Evolutionary conservation across 2,888 invertebrate genomes (phyloP).

Genomic region (Noctua janthe): DNA sequence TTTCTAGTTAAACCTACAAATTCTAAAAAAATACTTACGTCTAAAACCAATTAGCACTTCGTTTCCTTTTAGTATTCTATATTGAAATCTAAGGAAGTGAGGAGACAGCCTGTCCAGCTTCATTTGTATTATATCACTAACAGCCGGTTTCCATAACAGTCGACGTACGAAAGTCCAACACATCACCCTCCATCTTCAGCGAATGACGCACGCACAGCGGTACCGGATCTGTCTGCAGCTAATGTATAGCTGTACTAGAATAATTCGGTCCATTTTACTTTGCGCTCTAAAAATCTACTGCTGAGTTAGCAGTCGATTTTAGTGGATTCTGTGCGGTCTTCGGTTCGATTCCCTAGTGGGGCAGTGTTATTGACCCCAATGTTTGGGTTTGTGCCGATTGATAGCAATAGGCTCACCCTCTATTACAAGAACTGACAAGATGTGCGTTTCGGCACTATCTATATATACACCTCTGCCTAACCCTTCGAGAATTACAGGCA

Average conservation of each 20-base stretch:
- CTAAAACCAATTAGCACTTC: background rate
- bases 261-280: background rate
- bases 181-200: background rate
- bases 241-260: background rate
- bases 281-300: background rate
- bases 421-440: background rate
- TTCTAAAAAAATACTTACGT: background rate
- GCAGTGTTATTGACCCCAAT: background rate
- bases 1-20: background rate
- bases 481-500: background rate
- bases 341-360: background rate
- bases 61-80: background rate
- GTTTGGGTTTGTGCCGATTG: background rate
- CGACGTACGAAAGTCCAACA: background rate
- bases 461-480: background rate
- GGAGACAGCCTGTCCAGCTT: background rate
- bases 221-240: background rate
- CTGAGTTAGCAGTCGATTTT: too few relatives aligned
- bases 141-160: background rate
- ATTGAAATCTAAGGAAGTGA: background rate
- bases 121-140: background rate
- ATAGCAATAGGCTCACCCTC: background rate
- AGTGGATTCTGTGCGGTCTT: too few relatives aligned
- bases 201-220: background rate
- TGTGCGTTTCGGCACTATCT: background rate